These are phyloP conservation scores for Labeo calbasu DNA, from an alignment of 2,797 vertebrate genomes.

Conservation along the genomic window DNA sequence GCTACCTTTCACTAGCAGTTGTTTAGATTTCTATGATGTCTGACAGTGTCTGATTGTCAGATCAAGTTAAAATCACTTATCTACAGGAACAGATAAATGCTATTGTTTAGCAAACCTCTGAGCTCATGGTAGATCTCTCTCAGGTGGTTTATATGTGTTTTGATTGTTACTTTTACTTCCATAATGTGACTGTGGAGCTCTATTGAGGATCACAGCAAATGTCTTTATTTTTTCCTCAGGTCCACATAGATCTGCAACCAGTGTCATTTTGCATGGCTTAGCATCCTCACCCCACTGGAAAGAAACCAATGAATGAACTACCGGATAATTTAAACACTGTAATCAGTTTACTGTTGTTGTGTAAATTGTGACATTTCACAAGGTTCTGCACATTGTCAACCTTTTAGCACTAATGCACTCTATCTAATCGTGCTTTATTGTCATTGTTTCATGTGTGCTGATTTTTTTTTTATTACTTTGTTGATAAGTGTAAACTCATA, in stretches of 20 bases:
- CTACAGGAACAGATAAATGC: neutral
- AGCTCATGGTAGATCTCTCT: no score
- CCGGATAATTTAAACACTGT: neutral
- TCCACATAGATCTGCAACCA: conserved; percentile 7
- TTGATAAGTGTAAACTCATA: conserved; percentile 19
- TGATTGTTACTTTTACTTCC: neutral
- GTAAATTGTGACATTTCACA: conserved; percentile 9
- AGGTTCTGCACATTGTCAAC: neutral
- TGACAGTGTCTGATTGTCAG: neutral
- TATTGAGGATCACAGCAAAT: neutral
- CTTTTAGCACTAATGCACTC: conserved; percentile 3
- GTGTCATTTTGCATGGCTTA: conserved; percentile 45
- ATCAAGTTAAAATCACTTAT: neutral
- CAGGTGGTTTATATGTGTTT: neutral
- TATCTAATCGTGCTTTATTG: conserved; percentile 20
- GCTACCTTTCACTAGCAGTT: neutral
- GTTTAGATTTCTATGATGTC: neutral
- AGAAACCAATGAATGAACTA: neutral
- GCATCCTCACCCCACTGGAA: conserved; percentile 4
- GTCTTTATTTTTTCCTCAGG: conserved; percentile 11
- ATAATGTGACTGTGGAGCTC: neutral
- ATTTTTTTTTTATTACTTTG: neutral
- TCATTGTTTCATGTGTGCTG: conserved; percentile 17
- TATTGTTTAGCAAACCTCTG: no score
- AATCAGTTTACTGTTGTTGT: conserved; percentile 1